Base-by-base conservation (phyloP, 2,113 vertebrate species). In the Melanocharis versteri region DNA sequence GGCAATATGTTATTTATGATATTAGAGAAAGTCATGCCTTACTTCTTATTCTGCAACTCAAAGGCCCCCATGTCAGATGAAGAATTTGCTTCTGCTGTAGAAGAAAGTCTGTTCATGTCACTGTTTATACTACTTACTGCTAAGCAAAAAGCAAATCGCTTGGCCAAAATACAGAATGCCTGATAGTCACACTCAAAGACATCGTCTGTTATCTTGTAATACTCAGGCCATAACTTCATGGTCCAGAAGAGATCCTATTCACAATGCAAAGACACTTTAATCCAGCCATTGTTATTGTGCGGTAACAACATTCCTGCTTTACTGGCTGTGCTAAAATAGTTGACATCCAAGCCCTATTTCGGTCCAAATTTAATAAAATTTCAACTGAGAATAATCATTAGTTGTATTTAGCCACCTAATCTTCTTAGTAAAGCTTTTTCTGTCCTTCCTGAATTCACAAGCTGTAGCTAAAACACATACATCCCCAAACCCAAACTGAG, bases 211-310 rank as follows among this genome's bases (percentile, higher is more conserved):
- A 90, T 69, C 70, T 93, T 93, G 33, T 9, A 83, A 80, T 60
- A 62, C 31, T 72, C 71, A 72, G 50, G 39, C 83, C 44, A 26
- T 66, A 89, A 92, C 83, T 92, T 92, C 92, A 95, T 39, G 68
- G 66, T 90, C 80, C 77, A 95, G 70, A 90, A 90, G 76, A 94
- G 51, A 91, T 35, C 14, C 66, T 65, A 86, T 92, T 94, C 80
- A 91, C 81, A 31, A 92, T 21, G 61, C 53, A 87, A 87, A 94
- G n/a, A 81, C 57, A 80, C 31, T 90, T 96, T 86, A 90, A 94
- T 95, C 95, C 72, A 47, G 27, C 70, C 86, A 90, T 92, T 76
- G 80, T 92, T 81, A 75, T 0, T 71, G 64, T 60, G 66, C 30
- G 8, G 35, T 53, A 92, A 37, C 76, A 95, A 89, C 80, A 75